Conservation (phyloP, 2,797 vertebrate species). For the Lepus townsendii region DNA sequence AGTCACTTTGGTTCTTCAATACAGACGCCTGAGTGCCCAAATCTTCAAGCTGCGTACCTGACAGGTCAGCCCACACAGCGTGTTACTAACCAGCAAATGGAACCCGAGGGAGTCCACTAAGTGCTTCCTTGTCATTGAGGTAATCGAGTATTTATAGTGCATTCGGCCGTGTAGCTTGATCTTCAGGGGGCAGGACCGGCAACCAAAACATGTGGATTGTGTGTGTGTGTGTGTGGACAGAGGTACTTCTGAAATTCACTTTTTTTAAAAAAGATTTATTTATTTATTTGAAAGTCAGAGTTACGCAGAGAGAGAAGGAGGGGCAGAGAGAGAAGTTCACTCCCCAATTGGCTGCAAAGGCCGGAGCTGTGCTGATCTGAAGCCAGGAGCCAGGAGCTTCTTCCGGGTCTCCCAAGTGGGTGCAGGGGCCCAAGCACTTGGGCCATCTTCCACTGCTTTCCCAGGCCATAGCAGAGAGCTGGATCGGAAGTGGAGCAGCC, state of each 20-base stretch:
- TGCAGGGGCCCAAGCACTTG: too few relatives aligned
- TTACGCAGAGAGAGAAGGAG: too few relatives aligned
- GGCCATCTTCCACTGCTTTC: too few relatives aligned
- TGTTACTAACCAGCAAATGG: conserved; percentile 94
- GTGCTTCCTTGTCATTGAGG: conserved; percentile 94
- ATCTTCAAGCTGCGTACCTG: conserved; percentile 99
- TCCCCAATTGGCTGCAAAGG: too few relatives aligned
- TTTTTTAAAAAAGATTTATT: too few relatives aligned
- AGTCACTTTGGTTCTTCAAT: conserved; percentile 93
- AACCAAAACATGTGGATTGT: conserved; percentile 97
- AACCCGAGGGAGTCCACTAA: conserved; percentile 94
- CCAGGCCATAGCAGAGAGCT: too few relatives aligned
- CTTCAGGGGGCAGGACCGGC: conserved; percentile 97
- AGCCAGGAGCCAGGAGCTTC: too few relatives aligned
- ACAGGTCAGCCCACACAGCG: conserved; percentile 97
- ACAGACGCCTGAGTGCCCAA: conserved; percentile 92
- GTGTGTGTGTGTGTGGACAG: conserved; percentile 94
- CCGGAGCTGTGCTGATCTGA: conserved; percentile 56
- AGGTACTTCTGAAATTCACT: conserved; percentile 98
- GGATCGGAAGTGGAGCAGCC: too few relatives aligned
- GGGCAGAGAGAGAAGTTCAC: too few relatives aligned
- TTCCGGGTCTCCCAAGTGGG: too few relatives aligned
- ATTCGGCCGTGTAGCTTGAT: conserved; percentile 95
- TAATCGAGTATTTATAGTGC: conserved; percentile 93
- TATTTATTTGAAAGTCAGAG: too few relatives aligned